Conservation (phyloP, 2,888 invertebrate genomes). For the Melinaea marsaeus region DNA sequence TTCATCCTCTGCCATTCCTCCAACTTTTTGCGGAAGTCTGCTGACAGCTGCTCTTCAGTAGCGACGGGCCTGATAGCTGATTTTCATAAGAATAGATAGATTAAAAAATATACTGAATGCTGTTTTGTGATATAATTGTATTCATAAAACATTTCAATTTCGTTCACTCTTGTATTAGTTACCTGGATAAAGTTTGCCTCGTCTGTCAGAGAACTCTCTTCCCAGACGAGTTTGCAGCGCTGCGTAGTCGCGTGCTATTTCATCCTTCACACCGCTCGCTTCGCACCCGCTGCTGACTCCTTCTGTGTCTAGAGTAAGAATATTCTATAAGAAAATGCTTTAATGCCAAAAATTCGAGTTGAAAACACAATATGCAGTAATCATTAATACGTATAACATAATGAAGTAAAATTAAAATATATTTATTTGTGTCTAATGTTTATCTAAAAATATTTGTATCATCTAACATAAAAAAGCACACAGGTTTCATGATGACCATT, state of each 20-base stretch:
- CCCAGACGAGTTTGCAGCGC: conserved; percentile 85
- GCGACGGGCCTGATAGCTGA: conserved; percentile 64
- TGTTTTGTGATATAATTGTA: too few relatives aligned
- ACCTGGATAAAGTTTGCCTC: conserved; percentile 53
- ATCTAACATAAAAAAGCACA: not conserved
- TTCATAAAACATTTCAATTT: too few relatives aligned
- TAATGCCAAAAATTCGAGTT: too few relatives aligned
- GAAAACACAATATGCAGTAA: too few relatives aligned
- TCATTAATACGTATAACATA: too few relatives aligned
- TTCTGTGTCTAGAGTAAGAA: conserved; percentile 58
- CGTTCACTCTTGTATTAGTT: conserved; percentile 10
- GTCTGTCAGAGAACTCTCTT: conserved; percentile 85
- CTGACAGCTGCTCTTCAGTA: conserved; percentile 84
- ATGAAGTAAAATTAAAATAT: too few relatives aligned
- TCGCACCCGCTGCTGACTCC: conserved; percentile 71
- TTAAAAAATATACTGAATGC: too few relatives aligned
- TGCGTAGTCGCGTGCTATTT: conserved; percentile 84
- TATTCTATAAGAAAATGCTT: not conserved
- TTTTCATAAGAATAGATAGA: conserved; percentile 3
- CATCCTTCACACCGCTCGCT: conserved; percentile 75
- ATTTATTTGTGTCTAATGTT: too few relatives aligned
- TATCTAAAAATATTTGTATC: too few relatives aligned
- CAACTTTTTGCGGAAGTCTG: conserved; percentile 89
- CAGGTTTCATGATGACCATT: not conserved
- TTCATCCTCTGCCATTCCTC: conserved; percentile 91